Percentiles rank a stretch among this genome's conserved stretches.
Evolutionary conservation across 2,797 vertebrate genomes (phyloP).

Genomic region (Rhinoraja longicauda): DNA sequence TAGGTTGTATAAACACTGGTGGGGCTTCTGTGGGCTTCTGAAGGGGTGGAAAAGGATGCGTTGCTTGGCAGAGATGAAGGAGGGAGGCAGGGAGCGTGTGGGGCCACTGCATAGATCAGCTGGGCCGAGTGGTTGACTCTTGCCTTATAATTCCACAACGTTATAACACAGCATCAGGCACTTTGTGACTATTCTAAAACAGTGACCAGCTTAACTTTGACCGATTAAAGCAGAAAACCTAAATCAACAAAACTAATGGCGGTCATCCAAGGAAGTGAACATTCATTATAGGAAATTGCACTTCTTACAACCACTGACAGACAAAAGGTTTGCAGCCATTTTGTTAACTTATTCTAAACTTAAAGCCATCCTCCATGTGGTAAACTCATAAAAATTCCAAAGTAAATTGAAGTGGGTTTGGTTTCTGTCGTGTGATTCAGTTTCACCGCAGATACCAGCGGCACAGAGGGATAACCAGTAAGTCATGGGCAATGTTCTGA

Average conservation of each 20-base stretch:
- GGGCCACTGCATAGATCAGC: neutral
- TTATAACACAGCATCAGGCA: neutral
- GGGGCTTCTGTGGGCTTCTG: too few species aligned
- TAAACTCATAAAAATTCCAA: slow-evolving; percentile 8
- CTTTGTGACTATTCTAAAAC: neutral
- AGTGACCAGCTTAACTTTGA: neutral
- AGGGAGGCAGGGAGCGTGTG: too few species aligned
- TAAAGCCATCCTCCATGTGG: neutral
- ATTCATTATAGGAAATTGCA: too few species aligned
- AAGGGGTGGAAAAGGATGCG: neutral
- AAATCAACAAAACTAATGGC: neutral
- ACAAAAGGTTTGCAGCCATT: neutral
- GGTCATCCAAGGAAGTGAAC: neutral
- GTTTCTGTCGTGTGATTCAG: neutral
- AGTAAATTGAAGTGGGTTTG: neutral
- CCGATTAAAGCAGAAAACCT: neutral
- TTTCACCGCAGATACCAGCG: neutral
- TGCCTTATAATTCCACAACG: neutral
- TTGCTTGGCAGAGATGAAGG: neutral
- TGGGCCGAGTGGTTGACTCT: neutral
- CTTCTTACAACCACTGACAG: neutral
- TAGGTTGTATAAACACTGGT: too few species aligned
- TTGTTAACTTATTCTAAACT: neutral
- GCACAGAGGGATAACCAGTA: neutral
- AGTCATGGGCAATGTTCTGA: neutral